Evolutionary conservation across 2,888 invertebrate species (phyloP).

Genomic region (Drosophila infuscata): DNA sequence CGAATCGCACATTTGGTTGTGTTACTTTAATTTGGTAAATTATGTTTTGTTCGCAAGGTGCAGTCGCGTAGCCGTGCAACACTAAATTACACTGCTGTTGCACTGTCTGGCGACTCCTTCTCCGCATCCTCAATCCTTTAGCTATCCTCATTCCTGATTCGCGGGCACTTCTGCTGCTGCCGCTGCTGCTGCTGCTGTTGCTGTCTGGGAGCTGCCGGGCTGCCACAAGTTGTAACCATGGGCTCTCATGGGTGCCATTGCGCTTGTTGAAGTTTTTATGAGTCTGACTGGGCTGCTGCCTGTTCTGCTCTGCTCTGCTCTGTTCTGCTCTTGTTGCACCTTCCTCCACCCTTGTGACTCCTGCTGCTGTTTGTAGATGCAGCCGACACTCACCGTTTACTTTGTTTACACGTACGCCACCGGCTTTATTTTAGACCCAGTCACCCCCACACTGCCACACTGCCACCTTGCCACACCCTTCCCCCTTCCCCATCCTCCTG

Average conservation of each 20-base stretch:
- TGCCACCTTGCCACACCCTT: no score
- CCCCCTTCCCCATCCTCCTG: background rate
- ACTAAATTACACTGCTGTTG: conserved; percentile 63
- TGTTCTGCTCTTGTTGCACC: conserved; percentile 8
- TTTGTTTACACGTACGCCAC: conserved; percentile 70
- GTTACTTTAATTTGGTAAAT: conserved; percentile 72
- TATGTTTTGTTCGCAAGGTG: conserved; percentile 66
- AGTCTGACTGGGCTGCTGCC: conserved; percentile 54
- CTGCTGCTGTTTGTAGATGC: background rate
- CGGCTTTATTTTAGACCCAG: conserved; percentile 24
- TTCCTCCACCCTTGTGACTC: background rate
- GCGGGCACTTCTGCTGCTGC: background rate
- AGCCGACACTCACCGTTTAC: conserved; percentile 43
- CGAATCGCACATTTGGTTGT: conserved; percentile 24
- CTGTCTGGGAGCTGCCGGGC: conserved; percentile 43
- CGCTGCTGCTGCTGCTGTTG: background rate
- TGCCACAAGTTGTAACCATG: conserved; percentile 72
- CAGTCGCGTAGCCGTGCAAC: conserved; percentile 38
- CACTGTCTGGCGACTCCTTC: conserved; percentile 22
- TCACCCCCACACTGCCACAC: background rate
- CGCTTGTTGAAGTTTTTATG: conserved; percentile 78
- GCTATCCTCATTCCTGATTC: background rate
- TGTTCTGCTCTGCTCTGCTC: background rate
- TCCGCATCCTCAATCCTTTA: background rate
- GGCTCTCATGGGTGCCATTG: conserved; percentile 73